Conservation (phyloP, 2,888 invertebrate genomes). For the Diplazon laetatorius region DNA sequence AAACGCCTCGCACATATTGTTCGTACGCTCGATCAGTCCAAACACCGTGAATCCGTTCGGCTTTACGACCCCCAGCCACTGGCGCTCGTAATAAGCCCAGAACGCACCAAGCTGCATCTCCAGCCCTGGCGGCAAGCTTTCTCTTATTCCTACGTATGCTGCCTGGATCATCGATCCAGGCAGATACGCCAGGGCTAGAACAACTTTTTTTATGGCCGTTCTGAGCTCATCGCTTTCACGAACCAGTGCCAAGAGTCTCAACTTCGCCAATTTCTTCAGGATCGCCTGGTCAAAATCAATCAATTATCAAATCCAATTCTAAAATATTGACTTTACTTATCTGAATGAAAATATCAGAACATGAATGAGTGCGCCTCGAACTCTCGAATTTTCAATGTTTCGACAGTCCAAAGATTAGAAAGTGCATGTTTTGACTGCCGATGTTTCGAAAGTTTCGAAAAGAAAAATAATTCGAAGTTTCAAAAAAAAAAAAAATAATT, state of each 20-base stretch:
- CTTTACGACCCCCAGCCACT: conserved; percentile 44
- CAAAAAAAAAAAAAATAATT: too few species aligned
- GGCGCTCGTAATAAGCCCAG: conserved; percentile 37
- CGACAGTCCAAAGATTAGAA: too few species aligned
- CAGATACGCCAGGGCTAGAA: conserved; percentile 49
- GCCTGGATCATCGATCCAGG: conserved; percentile 7
- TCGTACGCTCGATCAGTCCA: conserved; percentile 37
- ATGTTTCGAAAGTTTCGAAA: too few species aligned
- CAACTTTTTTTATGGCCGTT: conserved; percentile 39
- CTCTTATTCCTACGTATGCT: neutral
- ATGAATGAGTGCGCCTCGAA: too few species aligned
- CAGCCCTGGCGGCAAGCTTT: neutral
- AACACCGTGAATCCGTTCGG: conserved; percentile 45
- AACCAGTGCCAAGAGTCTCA: neutral
- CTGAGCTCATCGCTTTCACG: conserved; percentile 3
- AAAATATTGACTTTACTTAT: too few species aligned
- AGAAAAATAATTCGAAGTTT: too few species aligned
- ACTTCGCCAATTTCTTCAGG: neutral
- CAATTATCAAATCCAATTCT: neutral
- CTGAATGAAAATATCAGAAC: too few species aligned
- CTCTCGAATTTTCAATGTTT: too few species aligned
- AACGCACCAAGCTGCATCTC: too few species aligned
- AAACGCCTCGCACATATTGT: conserved; percentile 49
- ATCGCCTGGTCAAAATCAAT: neutral
- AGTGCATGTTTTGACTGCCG: too few species aligned